phyloP scores from a whole-genome alignment of 2,797 vertebrate genomes.

The Phyllotis vaccarum region DNA sequence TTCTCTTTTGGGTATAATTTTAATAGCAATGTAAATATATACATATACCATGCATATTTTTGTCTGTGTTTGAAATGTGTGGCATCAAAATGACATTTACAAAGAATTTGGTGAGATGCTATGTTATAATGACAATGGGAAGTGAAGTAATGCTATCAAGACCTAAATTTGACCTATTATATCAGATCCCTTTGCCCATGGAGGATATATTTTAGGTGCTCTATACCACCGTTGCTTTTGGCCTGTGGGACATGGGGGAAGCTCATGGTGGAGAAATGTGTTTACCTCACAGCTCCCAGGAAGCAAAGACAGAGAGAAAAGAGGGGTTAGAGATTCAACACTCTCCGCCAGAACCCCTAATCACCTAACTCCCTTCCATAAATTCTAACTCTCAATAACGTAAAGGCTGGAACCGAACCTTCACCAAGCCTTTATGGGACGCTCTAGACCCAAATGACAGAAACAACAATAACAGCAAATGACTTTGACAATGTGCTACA shows the following conservation, averaged over 20 bases:
- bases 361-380: neutral
- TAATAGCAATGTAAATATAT: neutral
- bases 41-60: neutral
- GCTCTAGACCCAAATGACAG: neutral
- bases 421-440: neutral
- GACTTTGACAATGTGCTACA: neutral
- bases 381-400: neutral
- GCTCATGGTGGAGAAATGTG: neutral
- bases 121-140: neutral
- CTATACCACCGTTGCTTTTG: neutral
- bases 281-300: neutral
- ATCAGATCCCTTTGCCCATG: neutral
- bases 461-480: neutral
- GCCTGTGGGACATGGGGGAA: neutral
- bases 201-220: neutral
- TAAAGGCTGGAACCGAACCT: neutral
- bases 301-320: neutral
- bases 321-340: neutral
- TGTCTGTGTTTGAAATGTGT: neutral
- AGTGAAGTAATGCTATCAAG: neutral
- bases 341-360: neutral
- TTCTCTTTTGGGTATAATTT: neutral
- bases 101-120: neutral
- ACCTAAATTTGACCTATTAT: neutral
- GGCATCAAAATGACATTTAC: slow-evolving; percentile 28